phyloP scores from a whole-genome alignment of 2,113 vertebrate species.

The Cryptomyrus ogoouensis region DNA sequence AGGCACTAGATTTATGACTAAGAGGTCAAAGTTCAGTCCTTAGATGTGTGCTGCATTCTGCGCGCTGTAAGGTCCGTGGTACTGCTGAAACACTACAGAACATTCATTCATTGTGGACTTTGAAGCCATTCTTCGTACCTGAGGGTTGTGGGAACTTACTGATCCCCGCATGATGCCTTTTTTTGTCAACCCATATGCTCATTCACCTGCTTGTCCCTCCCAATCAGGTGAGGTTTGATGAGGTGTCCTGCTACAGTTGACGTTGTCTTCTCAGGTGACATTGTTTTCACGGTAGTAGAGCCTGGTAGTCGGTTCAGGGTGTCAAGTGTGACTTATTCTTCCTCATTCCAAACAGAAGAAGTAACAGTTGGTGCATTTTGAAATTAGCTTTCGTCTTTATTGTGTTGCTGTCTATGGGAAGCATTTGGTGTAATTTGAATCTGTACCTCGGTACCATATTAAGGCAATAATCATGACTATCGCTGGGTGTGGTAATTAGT shows the following conservation, averaged over 20 bases:
- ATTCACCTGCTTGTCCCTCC: not conserved
- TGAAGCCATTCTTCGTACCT: not conserved
- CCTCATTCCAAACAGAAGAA: constrained; percentile 2
- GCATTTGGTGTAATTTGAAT: not conserved
- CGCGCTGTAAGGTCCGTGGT: not conserved
- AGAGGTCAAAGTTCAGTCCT: not conserved
- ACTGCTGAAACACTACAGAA: not conserved
- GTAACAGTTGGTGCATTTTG: not conserved
- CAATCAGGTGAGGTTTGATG: not conserved
- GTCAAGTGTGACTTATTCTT: not conserved
- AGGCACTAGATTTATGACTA: not conserved
- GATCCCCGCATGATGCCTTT: not conserved
- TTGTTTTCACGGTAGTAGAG: not conserved
- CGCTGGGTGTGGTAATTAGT: not conserved
- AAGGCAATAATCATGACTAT: not conserved
- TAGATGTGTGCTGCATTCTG: not conserved
- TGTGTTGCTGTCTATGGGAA: not conserved
- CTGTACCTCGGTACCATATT: not conserved
- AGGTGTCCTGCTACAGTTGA: not conserved
- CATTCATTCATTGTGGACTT: not conserved
- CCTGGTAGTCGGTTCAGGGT: not conserved
- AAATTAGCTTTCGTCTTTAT: not conserved
- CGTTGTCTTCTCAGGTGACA: not conserved
- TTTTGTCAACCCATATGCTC: not conserved
- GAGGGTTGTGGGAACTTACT: not conserved